Evolutionary conservation across 2,113 vertebrate species (phyloP).

Genomic region (Vulpes lagopus): DNA sequence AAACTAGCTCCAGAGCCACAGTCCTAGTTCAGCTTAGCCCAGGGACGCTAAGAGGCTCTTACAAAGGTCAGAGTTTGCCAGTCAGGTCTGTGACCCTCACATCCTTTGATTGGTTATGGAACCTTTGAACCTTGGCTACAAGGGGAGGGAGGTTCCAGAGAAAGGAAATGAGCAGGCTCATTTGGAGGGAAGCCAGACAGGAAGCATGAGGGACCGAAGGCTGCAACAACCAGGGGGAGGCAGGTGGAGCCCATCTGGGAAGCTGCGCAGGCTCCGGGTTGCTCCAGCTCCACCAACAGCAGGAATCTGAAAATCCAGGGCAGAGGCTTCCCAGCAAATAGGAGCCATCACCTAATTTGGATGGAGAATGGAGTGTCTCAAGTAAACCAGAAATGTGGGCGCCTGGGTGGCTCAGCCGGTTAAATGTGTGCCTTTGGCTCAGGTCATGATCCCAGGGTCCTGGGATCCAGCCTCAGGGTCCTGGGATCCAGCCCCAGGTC

Average conservation of each 20-base stretch:
- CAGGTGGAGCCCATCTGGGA: conserved; percentile 52
- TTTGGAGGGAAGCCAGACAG: conserved; percentile 25
- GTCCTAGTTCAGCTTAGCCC: not conserved
- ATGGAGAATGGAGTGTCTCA: not conserved
- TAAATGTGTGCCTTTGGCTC: no score
- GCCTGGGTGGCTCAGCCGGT: no score
- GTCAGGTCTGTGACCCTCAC: not conserved
- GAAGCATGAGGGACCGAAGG: conserved; percentile 3
- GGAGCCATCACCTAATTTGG: not conserved
- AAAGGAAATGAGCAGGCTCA: conserved; percentile 18
- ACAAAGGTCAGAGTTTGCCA: not conserved
- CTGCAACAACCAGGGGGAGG: not conserved
- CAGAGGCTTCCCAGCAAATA: not conserved
- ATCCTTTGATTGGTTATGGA: not conserved
- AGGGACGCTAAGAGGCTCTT: not conserved
- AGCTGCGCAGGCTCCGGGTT: not conserved
- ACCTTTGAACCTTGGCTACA: not conserved
- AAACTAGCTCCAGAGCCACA: not conserved
- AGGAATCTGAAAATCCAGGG: not conserved
- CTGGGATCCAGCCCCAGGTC: no score
- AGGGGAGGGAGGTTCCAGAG: not conserved
- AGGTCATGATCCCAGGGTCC: no score
- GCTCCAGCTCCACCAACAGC: not conserved
- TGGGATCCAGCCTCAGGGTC: no score
- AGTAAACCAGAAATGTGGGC: not conserved